Conservation (phyloP, 2,888 invertebrate genomes). For the Plebejus argus region DNA sequence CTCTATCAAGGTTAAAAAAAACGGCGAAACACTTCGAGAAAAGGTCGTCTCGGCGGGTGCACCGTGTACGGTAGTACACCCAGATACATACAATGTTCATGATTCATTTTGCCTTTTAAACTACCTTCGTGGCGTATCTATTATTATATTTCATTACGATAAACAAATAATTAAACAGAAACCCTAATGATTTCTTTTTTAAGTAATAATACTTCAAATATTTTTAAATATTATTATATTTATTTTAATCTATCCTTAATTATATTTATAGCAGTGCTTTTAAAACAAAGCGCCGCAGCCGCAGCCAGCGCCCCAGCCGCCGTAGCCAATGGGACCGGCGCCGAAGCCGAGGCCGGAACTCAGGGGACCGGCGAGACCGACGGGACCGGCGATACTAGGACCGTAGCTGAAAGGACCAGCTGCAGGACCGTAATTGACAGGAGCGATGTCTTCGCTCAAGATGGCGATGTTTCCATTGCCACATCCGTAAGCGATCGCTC, state of each 20-base stretch:
- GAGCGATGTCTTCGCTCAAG: constrained; percentile 30
- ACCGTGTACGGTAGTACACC: too few species aligned
- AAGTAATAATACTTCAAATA: background rate
- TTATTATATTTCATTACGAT: too few species aligned
- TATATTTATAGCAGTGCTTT: background rate
- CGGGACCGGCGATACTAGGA: background rate
- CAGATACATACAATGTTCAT: too few species aligned
- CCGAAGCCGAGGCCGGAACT: background rate
- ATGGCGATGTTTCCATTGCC: constrained; percentile 40
- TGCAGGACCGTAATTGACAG: background rate
- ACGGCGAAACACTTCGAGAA: too few species aligned
- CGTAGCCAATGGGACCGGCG: constrained; percentile 2
- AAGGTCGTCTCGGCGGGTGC: too few species aligned
- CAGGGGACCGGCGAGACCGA: background rate
- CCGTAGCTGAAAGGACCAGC: constrained; percentile 15
- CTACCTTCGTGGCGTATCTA: too few species aligned
- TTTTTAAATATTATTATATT: background rate
- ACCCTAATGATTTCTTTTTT: background rate
- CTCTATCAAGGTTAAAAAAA: too few species aligned
- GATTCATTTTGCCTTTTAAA: too few species aligned
- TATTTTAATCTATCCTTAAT: background rate
- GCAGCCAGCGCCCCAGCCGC: background rate
- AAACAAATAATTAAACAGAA: too few species aligned
- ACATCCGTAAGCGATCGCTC: constrained; percentile 41
- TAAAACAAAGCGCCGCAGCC: constrained; percentile 1